Evolutionary conservation across 1,140 invertebrate genomes (phyloP), one percentile per base, ranked within the genome.

Genomic region (Zaprionus davidi): DNA sequence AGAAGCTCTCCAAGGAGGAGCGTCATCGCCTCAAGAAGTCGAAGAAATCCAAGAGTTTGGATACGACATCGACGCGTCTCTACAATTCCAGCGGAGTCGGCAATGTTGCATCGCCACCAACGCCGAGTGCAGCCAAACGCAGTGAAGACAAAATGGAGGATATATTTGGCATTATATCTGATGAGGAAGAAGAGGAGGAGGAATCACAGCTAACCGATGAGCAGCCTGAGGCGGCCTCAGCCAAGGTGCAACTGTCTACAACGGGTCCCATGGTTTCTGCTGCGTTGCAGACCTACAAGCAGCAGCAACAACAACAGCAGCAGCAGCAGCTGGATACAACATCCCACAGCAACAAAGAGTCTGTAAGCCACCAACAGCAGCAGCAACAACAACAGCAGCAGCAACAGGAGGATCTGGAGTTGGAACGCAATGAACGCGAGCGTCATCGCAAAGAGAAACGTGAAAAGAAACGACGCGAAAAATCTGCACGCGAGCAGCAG

Each of bases 161-260:
- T 80, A 97, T 97, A 66, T 98, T 97, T 92, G 97, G 97, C 4
- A 96, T 97, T 1, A 93, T 97, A 31, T 97, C 97, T 0, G 97
- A 98, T 86, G 96, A 97, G 92, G 83, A 87, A 15, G 94, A 93
- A 46, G 97, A 98, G 84, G 96, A 97, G 91, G 84, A 88, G 13
- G 94, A 93, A 28, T 81, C 88, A 1, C 81, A 87, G 44, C 76
- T 88, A 12, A 92, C 93, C 0, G 90, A 92, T 22, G 71, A 84
- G 53, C 74, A 60, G 5, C 28, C 41, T 3, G 70, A 78, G 2
- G 73, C 63, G 7, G 6, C 65, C 5, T 5, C 46, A 51, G 63
- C 67, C 24, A 71, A 62, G 2, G 81, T 83, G 56, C 82, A 85
- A 26, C 49, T 75, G 6, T 64, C 72, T 12, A 91, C 76, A 2